Percentiles rank a stretch among this genome's conserved stretches.
These are phyloP conservation scores for Tortrix viridana DNA, from an alignment of 2,888 invertebrate genomes.

Conservation along the genomic window DNA sequence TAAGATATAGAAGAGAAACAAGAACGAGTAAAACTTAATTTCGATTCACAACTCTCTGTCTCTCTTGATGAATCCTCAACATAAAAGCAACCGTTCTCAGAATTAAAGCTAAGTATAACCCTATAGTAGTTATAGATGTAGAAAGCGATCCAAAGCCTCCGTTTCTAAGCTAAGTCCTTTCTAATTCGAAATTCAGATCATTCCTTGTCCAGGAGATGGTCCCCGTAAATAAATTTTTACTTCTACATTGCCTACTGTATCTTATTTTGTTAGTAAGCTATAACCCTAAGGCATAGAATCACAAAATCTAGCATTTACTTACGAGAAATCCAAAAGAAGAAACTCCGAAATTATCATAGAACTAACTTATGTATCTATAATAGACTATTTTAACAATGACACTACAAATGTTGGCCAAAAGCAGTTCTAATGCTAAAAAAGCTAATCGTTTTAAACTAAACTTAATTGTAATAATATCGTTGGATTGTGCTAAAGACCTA, in stretches of 20 bases:
- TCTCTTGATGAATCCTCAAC: conserved; percentile 54
- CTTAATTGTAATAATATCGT: conserved; percentile 61
- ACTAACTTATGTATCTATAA: conserved; percentile 57
- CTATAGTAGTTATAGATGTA: conserved; percentile 45
- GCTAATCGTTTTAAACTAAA: conserved; percentile 62
- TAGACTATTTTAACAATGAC: conserved; percentile 64
- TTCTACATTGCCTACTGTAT: conserved; percentile 59
- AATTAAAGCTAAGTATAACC: conserved; percentile 66
- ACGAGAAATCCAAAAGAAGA: conserved; percentile 60
- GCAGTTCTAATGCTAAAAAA: conserved; percentile 78
- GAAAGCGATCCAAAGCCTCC: conserved; percentile 70
- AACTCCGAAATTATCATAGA: conserved; percentile 56
- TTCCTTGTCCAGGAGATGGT: conserved; percentile 73
- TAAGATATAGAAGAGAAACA: conserved; percentile 50
- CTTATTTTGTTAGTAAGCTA: conserved; percentile 59
- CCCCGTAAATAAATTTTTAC: conserved; percentile 71
- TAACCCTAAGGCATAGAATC: conserved; percentile 70
- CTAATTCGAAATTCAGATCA: conserved; percentile 68
- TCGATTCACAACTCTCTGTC: conserved; percentile 74
- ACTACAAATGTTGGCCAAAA: conserved; percentile 77
- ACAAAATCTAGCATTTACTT: conserved; percentile 72
- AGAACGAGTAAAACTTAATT: conserved; percentile 49
- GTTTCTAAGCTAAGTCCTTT: conserved; percentile 53
- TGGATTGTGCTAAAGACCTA: conserved; percentile 68
- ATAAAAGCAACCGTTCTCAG: conserved; percentile 57